Percentiles rank a stretch among this genome's conserved stretches.
These are phyloP conservation scores for Melanostigma gelatinosum DNA, from an alignment of 2,113 vertebrate genomes.

Conservation along the genomic window DNA sequence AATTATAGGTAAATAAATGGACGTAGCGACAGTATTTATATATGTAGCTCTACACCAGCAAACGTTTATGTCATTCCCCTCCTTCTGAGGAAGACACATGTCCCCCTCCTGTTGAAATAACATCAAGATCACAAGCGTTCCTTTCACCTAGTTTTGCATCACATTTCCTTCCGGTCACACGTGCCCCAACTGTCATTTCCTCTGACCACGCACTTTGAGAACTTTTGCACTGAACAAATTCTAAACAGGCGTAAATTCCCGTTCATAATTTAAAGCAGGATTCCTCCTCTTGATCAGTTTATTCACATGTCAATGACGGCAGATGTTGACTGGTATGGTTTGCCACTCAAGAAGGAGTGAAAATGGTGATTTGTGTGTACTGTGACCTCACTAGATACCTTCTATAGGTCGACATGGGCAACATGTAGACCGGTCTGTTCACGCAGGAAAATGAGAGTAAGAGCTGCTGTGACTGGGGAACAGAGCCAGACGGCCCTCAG, in stretches of 20 bases:
- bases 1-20: background rate
- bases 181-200: too few relatives aligned
- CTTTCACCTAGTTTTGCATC: background rate
- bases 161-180: background rate
- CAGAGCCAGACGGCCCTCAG: conserved; percentile 46
- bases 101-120: background rate
- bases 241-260: too few relatives aligned
- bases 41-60: background rate
- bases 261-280: background rate
- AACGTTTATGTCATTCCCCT: background rate
- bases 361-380: background rate
- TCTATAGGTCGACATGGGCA: background rate
- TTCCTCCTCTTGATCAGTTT: background rate
- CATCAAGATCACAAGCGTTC: background rate
- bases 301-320: background rate
- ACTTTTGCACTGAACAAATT: background rate
- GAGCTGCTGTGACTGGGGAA: background rate
- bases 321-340: background rate
- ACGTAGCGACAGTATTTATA: background rate
- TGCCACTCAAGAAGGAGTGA: background rate
- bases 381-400: background rate
- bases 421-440: background rate
- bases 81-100: background rate
- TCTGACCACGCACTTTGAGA: background rate
- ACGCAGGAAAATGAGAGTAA: background rate